These are phyloP conservation scores for Horisme vitalbata DNA, from an alignment of 2,888 invertebrate species.

Conservation along the genomic window DNA sequence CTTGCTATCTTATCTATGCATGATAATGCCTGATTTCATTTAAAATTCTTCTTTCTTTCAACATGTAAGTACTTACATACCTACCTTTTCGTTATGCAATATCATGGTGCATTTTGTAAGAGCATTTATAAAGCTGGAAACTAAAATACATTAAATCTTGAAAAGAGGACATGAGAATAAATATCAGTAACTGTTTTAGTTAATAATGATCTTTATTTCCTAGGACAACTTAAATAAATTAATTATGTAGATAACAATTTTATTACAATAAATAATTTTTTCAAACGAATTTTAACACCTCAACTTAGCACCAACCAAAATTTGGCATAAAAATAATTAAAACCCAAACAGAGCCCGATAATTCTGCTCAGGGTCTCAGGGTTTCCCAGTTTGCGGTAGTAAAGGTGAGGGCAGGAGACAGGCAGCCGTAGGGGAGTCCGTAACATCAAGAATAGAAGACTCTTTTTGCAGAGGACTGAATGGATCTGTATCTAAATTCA, in stretches of 20 bases:
- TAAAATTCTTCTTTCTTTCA: no score
- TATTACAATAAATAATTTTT: conserved; percentile 35
- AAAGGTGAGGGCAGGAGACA: conserved; percentile 83
- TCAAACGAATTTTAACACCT: conserved; percentile 31
- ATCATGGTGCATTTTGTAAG: no score
- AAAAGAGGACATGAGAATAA: not conserved
- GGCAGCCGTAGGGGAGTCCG: conserved; percentile 67
- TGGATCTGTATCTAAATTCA: conserved; percentile 14
- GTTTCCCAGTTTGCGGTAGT: conserved; percentile 71
- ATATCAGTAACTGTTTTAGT: not conserved
- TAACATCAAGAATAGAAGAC: conserved; percentile 67
- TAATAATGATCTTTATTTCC: conserved; percentile 21
- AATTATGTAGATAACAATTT: conserved; percentile 34
- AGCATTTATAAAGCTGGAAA: no score
- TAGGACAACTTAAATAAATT: conserved; percentile 22
- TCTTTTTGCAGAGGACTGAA: conserved; percentile 30
- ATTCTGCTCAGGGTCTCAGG: conserved; percentile 35
- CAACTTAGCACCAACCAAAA: conserved; percentile 40
- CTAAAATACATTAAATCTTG: no score
- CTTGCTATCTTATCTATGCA: not conserved
- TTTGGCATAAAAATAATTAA: conserved; percentile 25
- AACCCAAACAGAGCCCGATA: conserved; percentile 1
- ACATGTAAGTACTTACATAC: no score
- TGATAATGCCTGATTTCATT: conserved; percentile 6
- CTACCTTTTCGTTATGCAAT: no score